A percentile compares a stretch with the other conserved stretches of the same genome.
phyloP scores from a whole-genome alignment of 2,888 invertebrate species.

The Pediacus dermestoides region DNA sequence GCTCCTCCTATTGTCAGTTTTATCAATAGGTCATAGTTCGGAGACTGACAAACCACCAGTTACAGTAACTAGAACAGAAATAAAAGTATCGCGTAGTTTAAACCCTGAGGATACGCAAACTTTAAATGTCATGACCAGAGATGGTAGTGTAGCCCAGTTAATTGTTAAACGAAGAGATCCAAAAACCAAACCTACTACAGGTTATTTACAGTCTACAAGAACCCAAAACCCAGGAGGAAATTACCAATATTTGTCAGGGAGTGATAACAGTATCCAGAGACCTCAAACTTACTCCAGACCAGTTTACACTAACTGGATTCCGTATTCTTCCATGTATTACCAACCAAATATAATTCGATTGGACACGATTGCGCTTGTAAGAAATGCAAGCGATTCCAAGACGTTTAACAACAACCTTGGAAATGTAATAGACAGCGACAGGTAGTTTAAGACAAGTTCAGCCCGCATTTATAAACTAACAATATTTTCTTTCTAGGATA shows the following conservation, averaged over 20 bases:
- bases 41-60: slow-evolving; percentile 39
- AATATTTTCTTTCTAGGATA: slow-evolving; percentile 36
- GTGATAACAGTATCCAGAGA: slow-evolving; percentile 27
- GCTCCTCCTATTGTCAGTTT: slow-evolving; percentile 13
- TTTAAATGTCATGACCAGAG: slow-evolving; percentile 70
- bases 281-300: slow-evolving; percentile 20
- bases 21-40: slow-evolving; percentile 3
- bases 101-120: slow-evolving; percentile 75
- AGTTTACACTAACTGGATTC: slow-evolving; percentile 47
- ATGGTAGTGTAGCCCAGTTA: slow-evolving; percentile 72
- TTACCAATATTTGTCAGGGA: slow-evolving; percentile 14
- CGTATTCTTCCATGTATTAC: slow-evolving; percentile 42
- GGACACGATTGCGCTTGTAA: slow-evolving; percentile 39
- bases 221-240: slow-evolving; percentile 23
- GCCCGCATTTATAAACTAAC: slow-evolving; percentile 1
- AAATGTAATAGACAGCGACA: slow-evolving; percentile 43
- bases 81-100: slow-evolving; percentile 73
- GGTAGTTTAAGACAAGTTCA: too few relatives aligned
- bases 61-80: slow-evolving; percentile 67
- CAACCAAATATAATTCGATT: slow-evolving; percentile 41
- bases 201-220: slow-evolving; percentile 42
- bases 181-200: slow-evolving; percentile 41
- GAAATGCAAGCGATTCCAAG: slow-evolving; percentile 37
- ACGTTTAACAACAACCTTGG: slow-evolving; percentile 30
- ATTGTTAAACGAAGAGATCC: slow-evolving; percentile 69